These are phyloP conservation scores for Cheumatopsyche charites DNA, from an alignment of 1,140 invertebrate species.

Conservation along the genomic window DNA sequence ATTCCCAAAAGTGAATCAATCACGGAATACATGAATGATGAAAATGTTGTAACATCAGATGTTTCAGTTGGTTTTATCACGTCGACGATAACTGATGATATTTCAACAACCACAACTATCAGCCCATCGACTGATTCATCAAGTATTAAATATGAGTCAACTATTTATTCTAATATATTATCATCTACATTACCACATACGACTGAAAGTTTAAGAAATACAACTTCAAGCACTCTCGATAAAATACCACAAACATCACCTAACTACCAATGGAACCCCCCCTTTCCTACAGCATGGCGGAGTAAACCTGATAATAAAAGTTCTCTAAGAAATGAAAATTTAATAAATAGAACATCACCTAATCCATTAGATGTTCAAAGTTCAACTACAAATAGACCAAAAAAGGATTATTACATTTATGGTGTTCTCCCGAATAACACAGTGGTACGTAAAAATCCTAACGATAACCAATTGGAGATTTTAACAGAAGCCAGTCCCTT, in stretches of 20 bases:
- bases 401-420: slow-evolving; percentile 72
- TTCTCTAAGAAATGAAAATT: slow-evolving; percentile 28
- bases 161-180: slow-evolving; percentile 4
- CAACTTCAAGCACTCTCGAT: slow-evolving; percentile 26
- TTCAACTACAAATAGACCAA: slow-evolving; percentile 56
- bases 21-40: neutral
- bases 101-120: slow-evolving; percentile 44
- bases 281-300: slow-evolving; percentile 41
- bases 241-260: slow-evolving; percentile 44
- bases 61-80: neutral
- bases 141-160: neutral
- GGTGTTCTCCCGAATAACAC: slow-evolving; percentile 76
- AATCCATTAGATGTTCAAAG: slow-evolving; percentile 54
- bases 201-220: neutral
- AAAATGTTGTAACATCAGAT: neutral
- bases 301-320: slow-evolving; percentile 31
- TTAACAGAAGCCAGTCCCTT: slow-evolving; percentile 71
- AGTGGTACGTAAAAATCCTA: slow-evolving; percentile 73
- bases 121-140: slow-evolving; percentile 44
- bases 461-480: slow-evolving; percentile 67
- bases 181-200: slow-evolving; percentile 4
- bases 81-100: neutral
- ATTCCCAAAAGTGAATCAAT: too few relatives aligned
- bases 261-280: slow-evolving; percentile 41
- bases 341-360: slow-evolving; percentile 50